Conservation (phyloP, 2,888 invertebrate species). For the Apodemia hepburni region DNA sequence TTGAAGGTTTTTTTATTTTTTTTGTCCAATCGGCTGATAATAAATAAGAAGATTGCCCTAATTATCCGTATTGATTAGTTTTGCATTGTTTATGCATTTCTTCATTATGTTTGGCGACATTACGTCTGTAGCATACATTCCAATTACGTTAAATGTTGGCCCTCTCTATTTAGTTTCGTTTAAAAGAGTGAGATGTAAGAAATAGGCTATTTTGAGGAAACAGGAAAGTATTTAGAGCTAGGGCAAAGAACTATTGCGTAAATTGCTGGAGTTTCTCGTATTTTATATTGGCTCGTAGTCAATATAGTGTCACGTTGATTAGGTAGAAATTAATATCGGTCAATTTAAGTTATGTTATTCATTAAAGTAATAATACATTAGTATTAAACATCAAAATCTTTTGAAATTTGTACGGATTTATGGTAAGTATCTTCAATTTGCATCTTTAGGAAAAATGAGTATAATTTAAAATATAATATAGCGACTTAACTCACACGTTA, state of each 20-base stretch:
- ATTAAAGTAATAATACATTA: background rate
- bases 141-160: background rate
- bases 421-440: no score
- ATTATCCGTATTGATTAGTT: background rate
- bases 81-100: background rate
- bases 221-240: background rate
- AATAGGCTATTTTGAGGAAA: background rate
- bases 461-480: no score
- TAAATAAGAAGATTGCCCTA: background rate
- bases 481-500: no score
- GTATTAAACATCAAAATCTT: no score
- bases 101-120: slow-evolving; percentile 1
- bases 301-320: background rate
- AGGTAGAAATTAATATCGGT: background rate
- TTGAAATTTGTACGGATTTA: no score
- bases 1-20: background rate
- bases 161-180: background rate
- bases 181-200: slow-evolving; percentile 4
- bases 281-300: background rate
- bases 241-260: slow-evolving; percentile 6
- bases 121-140: slow-evolving; percentile 9
- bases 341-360: background rate
- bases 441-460: no score
- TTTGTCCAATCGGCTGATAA: background rate
- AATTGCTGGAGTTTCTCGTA: background rate